Conservation (phyloP, 2,888 invertebrate genomes). For the Yponomeuta malinellus region DNA sequence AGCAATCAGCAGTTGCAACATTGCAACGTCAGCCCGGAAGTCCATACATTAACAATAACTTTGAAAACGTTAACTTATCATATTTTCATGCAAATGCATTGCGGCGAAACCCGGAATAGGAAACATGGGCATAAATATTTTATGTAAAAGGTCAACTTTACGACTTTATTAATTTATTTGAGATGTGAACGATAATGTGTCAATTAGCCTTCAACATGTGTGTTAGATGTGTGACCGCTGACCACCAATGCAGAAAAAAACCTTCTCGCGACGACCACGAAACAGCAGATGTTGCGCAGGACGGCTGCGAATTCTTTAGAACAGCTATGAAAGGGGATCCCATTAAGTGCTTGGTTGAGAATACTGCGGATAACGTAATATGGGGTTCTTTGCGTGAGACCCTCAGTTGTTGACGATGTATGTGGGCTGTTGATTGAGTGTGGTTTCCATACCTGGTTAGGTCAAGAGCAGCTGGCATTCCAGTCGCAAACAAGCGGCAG, state of each 20-base stretch:
- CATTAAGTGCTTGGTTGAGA: too few relatives aligned
- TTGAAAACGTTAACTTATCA: background rate
- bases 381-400: too few relatives aligned
- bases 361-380: too few relatives aligned
- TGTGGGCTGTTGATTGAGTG: too few relatives aligned
- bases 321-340: too few relatives aligned
- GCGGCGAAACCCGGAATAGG: background rate
- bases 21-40: background rate
- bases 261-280: too few relatives aligned
- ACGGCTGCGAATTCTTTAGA: too few relatives aligned
- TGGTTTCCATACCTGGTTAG: conserved; percentile 56
- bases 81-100: background rate
- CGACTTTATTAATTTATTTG: too few relatives aligned
- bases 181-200: background rate
- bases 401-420: too few relatives aligned
- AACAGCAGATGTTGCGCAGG: too few relatives aligned
- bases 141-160: background rate
- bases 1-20: background rate
- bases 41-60: background rate
- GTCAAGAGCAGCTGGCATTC: conserved; percentile 75
- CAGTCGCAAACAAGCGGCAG: conserved; percentile 66
- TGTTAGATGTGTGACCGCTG: background rate
- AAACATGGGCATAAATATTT: background rate
- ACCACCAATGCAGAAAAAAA: too few relatives aligned
- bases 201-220: background rate